phyloP scores from a whole-genome alignment of 2,797 vertebrate species.

The Emys orbicularis region DNA sequence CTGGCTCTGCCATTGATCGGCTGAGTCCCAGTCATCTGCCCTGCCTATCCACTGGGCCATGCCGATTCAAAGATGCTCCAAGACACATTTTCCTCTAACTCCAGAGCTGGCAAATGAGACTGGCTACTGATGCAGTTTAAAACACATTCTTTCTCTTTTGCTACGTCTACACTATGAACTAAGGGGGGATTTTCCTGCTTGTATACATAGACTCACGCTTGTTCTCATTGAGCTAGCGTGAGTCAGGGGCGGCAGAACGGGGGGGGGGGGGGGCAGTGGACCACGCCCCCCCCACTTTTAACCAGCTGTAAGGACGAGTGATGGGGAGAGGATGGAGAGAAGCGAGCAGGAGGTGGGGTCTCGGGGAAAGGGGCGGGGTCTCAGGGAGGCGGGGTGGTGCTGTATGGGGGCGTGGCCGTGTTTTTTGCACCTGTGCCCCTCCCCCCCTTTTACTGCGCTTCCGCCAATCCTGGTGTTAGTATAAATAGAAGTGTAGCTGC shows the following conservation, averaged over 20 bases:
- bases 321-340: too few relatives aligned
- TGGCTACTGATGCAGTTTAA: neutral
- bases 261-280: fast-evolving
- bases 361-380: too few relatives aligned
- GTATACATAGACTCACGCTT: neutral
- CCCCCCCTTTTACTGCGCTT: too few relatives aligned
- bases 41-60: neutral
- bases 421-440: too few relatives aligned
- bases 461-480: too few relatives aligned
- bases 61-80: neutral
- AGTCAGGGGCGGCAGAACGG: too few relatives aligned
- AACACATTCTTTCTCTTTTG: neutral
- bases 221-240: neutral
- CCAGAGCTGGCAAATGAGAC: neutral
- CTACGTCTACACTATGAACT: neutral
- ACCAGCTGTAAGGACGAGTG: too few relatives aligned
- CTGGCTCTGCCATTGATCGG: neutral
- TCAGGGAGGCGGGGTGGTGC: too few relatives aligned
- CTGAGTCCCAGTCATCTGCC: neutral
- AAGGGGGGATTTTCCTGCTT: neutral
- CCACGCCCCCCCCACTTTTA: too few relatives aligned
- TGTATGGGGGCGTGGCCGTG: too few relatives aligned
- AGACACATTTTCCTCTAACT: neutral
- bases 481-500: neutral
- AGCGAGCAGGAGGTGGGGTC: too few relatives aligned